Evolutionary conservation across 2,113 vertebrate genomes (phyloP).

Genomic region (Calonectris borealis): DNA sequence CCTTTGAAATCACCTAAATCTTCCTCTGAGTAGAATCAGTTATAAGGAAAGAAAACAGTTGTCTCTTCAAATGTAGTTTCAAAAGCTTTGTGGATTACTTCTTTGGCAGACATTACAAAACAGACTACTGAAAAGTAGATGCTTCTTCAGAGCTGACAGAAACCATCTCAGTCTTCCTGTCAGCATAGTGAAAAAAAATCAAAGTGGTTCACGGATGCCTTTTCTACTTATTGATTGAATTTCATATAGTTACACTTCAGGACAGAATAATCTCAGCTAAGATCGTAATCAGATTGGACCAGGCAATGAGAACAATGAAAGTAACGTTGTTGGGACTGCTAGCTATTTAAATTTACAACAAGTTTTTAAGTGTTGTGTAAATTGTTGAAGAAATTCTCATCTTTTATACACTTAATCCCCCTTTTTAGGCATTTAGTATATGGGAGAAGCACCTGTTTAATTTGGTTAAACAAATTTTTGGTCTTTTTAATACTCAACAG

Average conservation of each 20-base stretch:
- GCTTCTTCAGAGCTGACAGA: neutral
- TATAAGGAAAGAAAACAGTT: neutral
- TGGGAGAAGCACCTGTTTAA: neutral
- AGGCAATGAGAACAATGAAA: neutral
- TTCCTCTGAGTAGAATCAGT: neutral
- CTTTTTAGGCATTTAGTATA: neutral
- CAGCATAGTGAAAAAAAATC: neutral
- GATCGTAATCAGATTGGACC: neutral
- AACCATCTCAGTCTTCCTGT: neutral
- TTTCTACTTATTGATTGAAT: neutral
- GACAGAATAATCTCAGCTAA: neutral
- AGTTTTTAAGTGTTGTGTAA: neutral
- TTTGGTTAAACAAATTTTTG: neutral
- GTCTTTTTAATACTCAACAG: conserved; percentile 34
- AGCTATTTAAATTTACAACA: neutral
- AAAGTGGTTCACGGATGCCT: neutral
- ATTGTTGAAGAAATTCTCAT: neutral
- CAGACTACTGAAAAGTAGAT: neutral
- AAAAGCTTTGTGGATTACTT: neutral
- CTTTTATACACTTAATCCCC: neutral
- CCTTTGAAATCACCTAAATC: neutral
- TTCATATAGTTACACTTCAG: neutral
- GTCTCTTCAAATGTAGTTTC: neutral
- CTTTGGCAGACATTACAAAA: neutral
- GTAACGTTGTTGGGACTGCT: neutral